phyloP scores from a whole-genome alignment of 2,113 vertebrate species.

The Megaceryle maxima region DNA sequence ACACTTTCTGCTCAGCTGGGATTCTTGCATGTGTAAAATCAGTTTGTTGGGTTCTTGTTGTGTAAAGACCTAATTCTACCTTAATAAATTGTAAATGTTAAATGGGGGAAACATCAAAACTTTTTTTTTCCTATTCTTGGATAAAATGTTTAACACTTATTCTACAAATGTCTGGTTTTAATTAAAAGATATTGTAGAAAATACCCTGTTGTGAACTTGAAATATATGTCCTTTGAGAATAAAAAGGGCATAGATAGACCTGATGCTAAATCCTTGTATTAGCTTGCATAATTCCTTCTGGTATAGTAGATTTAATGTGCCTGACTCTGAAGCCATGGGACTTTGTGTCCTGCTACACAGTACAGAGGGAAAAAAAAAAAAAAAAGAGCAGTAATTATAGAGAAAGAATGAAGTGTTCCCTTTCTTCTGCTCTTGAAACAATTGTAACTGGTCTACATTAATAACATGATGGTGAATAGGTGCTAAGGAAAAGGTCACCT shows the following conservation, averaged over 20 bases:
- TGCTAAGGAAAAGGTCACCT: not conserved
- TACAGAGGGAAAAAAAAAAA: not conserved
- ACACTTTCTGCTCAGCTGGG: not conserved
- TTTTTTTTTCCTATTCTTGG: not conserved
- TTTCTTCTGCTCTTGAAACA: not conserved
- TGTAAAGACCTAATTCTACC: not conserved
- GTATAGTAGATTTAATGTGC: not conserved
- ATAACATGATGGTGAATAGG: not conserved
- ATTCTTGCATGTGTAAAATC: not conserved
- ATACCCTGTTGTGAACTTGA: not conserved
- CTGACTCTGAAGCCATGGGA: not conserved
- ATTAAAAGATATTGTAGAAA: not conserved
- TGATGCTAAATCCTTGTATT: not conserved
- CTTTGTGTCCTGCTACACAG: not conserved
- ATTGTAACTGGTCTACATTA: not conserved
- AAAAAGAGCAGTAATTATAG: not conserved
- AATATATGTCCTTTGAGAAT: not conserved
- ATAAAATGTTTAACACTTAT: not conserved
- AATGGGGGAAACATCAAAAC: not conserved
- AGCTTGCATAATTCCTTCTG: not conserved
- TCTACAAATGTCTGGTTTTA: not conserved
- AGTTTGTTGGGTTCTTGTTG: not conserved
- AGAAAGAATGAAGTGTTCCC: not conserved
- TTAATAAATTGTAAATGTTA: not conserved
- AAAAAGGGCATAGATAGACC: not conserved